A percentile compares a stretch with the other conserved stretches of the same genome.
phyloP scores from a whole-genome alignment of 2,888 invertebrate species.

The Polyommatus icarus region DNA sequence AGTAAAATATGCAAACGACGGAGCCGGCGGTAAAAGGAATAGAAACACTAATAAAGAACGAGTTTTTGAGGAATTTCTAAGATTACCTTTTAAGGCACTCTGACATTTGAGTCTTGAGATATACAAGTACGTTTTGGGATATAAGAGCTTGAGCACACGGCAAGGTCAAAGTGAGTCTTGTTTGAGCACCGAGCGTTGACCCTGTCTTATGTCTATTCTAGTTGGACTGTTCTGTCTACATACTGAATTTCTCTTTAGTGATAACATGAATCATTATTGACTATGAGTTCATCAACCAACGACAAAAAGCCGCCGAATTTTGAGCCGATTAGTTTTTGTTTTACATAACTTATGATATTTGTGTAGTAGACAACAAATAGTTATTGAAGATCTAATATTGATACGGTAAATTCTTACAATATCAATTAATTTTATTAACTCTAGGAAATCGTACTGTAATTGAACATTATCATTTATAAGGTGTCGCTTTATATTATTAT shows the following conservation, averaged over 20 bases:
- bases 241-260: slow-evolving; percentile 1
- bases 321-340: background rate
- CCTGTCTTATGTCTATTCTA: background rate
- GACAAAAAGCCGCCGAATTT: background rate
- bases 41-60: slow-evolving; percentile 27
- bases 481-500: too few species aligned
- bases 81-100: slow-evolving; percentile 25
- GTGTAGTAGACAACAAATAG: background rate
- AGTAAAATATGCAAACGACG: slow-evolving; percentile 22
- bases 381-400: too few species aligned
- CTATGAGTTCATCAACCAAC: slow-evolving; percentile 7
- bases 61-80: slow-evolving; percentile 26
- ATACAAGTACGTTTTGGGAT: slow-evolving; percentile 2
- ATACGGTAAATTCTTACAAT: too few species aligned
- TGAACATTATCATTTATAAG: too few species aligned
- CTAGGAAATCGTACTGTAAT: too few species aligned
- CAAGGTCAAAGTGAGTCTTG: slow-evolving; percentile 24
- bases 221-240: slow-evolving; percentile 7
- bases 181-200: slow-evolving; percentile 19
- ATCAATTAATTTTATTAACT: too few species aligned
- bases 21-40: slow-evolving; percentile 21
- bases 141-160: background rate
- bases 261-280: slow-evolving; percentile 17
- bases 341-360: background rate
- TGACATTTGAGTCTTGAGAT: slow-evolving; percentile 6